Base-by-base conservation (phyloP, 2,888 invertebrate genomes). In the Galerucella nymphaeae region DNA sequence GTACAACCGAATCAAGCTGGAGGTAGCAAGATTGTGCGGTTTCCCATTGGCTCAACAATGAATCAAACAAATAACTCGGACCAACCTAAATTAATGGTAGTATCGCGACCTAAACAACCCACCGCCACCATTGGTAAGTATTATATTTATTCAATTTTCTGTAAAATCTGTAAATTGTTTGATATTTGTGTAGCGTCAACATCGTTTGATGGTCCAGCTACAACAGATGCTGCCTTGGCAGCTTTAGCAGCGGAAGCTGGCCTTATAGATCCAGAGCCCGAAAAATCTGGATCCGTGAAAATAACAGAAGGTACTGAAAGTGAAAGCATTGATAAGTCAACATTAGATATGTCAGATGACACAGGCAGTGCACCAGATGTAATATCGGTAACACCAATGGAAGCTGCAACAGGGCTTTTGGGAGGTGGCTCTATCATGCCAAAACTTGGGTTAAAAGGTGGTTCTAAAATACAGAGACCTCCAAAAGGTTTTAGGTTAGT, bases 241-340 rank as follows among this genome's bases (percentile, higher is more conserved):
- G 90, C 91, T 6, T 82, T 91, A 20, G 90, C 91, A 10, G 90
- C 90, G 1, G 91, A 91, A 81, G 90, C 91, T 41, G 90, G 90
- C 2, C 83, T 91, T 3, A 89, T 90, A 55, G 90, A 90, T 78
- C 89, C 90, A 0, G 85, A 86, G 72, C 81, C 82, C 2, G 82
- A 81, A 30, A 78, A 82, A 38, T 82, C 81, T 53, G 73, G 69
- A 30, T 14, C 58, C 16, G 61, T 75, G 65, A 70, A 70, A 66
- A 73, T 9, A 18, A 9, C 71, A 18, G 82, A 78, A 11, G 53
- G 45, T 11, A 48, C 20, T 10, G 74, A 72, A 3, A 70, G 77
- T 20, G 78, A 78, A 20, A 69, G 76, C 45, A 75, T 66, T 11
- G 75, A 73, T n/a, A 75, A 79, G 72, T 62, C 74, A 58, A 59